phyloP scores from a whole-genome alignment of 2,113 vertebrate species.

The Neolamprologus modestus region DNA sequence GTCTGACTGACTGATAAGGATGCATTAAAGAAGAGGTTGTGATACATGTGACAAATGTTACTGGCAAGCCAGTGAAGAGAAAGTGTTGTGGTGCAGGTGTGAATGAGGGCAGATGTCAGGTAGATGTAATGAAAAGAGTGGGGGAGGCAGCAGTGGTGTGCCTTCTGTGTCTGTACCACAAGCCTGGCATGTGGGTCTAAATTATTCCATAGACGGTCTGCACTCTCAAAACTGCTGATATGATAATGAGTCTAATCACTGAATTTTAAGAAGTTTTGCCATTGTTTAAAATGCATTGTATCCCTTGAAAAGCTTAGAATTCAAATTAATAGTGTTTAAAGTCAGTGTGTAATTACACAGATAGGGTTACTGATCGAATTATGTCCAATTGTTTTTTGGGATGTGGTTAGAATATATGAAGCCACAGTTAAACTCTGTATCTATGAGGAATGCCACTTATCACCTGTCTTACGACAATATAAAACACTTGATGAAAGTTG shows the following conservation, averaged over 20 bases:
- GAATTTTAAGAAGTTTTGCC: conserved; percentile 82
- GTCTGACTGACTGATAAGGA: conserved; percentile 46
- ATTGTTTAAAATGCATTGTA: conserved; percentile 87
- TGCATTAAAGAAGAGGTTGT: conserved; percentile 15
- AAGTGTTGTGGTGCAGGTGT: not conserved
- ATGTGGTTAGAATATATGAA: conserved; percentile 22
- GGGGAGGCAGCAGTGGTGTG: not conserved
- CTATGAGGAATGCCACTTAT: not conserved
- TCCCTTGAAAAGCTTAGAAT: conserved; percentile 83
- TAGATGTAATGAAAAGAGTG: conserved; percentile 9
- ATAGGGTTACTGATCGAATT: conserved; percentile 65
- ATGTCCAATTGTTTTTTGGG: conserved; percentile 64
- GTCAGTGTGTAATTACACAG: conserved; percentile 80
- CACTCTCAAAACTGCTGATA: conserved; percentile 73
- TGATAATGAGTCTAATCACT: conserved; percentile 83
- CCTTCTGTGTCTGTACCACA: not conserved
- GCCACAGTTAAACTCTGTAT: not conserved
- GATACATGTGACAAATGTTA: conserved; percentile 28
- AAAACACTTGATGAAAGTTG: not conserved
- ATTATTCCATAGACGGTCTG: conserved; percentile 67
- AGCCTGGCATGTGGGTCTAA: conserved; percentile 66
- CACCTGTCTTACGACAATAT: not conserved
- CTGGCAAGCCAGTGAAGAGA: not conserved
- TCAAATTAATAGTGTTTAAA: conserved; percentile 85
- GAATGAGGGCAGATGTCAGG: not conserved